Conservation (phyloP, 1,140 invertebrate genomes). For the Hirudo medicinalis region DNA sequence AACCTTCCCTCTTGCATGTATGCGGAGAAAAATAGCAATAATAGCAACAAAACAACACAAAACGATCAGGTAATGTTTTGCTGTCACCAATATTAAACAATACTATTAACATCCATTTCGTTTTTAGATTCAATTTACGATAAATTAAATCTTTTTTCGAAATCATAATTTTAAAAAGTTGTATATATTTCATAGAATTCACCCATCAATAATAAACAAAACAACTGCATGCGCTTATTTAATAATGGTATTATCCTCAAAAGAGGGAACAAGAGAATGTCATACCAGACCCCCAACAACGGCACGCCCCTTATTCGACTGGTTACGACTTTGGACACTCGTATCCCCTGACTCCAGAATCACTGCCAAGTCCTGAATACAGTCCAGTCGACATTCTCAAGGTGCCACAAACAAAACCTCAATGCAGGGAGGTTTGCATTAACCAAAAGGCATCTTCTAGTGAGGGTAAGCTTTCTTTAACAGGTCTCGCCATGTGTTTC, state of each 20-base stretch:
- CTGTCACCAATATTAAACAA: not conserved
- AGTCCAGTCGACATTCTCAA: not conserved
- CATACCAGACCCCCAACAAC: too few species aligned
- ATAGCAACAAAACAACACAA: not conserved
- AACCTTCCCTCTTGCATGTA: conserved; percentile 11
- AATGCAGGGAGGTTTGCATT: not conserved
- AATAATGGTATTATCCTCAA: too few species aligned
- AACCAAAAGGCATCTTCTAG: not conserved
- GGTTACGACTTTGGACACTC: not conserved
- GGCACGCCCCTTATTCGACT: too few species aligned
- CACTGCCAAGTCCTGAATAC: not conserved
- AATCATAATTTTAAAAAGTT: not conserved
- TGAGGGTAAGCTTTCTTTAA: too few species aligned
- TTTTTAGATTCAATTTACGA: not conserved
- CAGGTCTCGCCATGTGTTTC: not conserved
- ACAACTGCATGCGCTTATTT: too few species aligned
- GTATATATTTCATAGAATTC: too few species aligned
- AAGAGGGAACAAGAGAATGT: too few species aligned
- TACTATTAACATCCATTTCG: not conserved
- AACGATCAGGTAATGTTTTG: not conserved
- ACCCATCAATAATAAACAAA: too few species aligned
- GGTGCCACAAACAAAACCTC: not conserved
- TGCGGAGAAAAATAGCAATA: not conserved
- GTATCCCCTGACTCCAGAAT: not conserved
- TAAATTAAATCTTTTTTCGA: not conserved